These are phyloP conservation scores for Syngnathus rostellatus DNA, from an alignment of 2,797 vertebrate species.

Conservation along the genomic window DNA sequence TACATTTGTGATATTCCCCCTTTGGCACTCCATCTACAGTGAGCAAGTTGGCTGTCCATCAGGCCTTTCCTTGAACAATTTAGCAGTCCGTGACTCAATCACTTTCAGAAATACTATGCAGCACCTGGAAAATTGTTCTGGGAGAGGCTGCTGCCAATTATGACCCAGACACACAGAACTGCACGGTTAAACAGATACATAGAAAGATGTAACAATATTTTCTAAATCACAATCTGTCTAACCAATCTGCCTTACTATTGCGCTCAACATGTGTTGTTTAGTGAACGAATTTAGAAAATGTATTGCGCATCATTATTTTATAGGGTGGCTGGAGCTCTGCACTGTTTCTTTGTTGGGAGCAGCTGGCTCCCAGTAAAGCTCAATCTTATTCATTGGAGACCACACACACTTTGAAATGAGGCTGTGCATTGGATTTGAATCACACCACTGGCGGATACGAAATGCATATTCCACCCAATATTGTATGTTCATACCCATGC, in stretches of 20 bases:
- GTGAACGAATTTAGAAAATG: not conserved
- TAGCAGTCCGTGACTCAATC: no score
- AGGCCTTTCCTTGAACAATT: no score
- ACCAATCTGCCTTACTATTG: no score
- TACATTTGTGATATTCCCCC: no score
- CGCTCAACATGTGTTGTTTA: not conserved
- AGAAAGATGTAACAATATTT: no score
- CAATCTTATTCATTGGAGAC: not conserved
- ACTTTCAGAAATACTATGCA: no score
- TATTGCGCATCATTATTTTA: not conserved
- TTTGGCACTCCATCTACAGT: no score
- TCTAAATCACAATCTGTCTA: no score
- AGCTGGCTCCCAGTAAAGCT: not conserved
- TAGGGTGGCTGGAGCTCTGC: not conserved
- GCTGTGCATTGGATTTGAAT: not conserved
- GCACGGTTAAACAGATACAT: not conserved
- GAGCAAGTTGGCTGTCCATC: no score
- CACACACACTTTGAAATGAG: not conserved
- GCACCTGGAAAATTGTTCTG: no score
- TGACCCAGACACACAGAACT: no score
- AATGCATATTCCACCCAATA: constrained; percentile 1
- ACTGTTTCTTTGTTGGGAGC: not conserved
- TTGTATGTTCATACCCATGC: not conserved
- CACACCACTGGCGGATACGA: not conserved
- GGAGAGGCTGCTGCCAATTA: no score